Conservation (phyloP, 2,113 vertebrate genomes). For the Atlantisia rogersi region DNA sequence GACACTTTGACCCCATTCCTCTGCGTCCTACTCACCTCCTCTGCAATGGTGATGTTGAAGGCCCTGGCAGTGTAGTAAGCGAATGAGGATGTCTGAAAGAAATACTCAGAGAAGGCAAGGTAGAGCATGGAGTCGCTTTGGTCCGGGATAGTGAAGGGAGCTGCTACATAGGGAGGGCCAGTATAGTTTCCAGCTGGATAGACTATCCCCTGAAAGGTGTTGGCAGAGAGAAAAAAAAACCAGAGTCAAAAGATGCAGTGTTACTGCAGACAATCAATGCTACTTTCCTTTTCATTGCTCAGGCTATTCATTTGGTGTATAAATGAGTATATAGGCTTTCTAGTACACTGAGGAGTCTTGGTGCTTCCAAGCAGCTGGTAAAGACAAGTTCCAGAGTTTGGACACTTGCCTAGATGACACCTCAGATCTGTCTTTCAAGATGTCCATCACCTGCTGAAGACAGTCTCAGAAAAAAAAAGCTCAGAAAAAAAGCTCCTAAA, state of each 20-base stretch:
- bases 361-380: neutral
- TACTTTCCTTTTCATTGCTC: neutral
- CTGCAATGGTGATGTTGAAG: constrained; percentile 59
- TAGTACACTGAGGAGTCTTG: neutral
- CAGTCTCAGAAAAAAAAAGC: neutral
- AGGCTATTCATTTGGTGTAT: neutral
- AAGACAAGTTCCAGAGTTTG: neutral
- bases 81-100: constrained; percentile 69
- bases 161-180: constrained; percentile 10
- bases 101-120: constrained; percentile 71
- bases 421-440: neutral
- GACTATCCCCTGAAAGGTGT: constrained; percentile 57
- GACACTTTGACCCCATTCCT: neutral
- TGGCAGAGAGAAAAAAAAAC: neutral
- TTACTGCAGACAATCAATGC: neutral
- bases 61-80: constrained; percentile 68
- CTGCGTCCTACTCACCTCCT: constrained; percentile 66
- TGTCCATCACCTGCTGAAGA: neutral
- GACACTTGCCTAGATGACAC: neutral
- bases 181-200: constrained; percentile 48
- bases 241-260: neutral
- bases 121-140: constrained; percentile 69
- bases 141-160: constrained; percentile 55
- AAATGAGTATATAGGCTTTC: neutral
- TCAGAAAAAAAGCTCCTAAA: neutral